Conservation (phyloP, 2,113 vertebrate genomes). For the Marmota monax region DNA sequence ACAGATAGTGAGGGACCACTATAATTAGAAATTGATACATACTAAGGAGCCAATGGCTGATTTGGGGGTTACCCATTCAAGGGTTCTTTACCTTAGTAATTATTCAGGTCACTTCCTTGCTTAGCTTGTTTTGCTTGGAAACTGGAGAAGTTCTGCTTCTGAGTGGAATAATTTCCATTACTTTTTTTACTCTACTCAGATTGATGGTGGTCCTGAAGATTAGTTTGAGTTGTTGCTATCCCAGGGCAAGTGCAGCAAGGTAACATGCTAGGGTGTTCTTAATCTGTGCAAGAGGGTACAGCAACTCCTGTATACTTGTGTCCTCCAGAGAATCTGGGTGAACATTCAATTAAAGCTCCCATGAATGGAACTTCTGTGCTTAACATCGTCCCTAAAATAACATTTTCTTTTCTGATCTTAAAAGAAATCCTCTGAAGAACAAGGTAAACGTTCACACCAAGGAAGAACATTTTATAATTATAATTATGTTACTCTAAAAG, state of each 20-base stretch:
- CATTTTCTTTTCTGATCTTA: conserved; percentile 79
- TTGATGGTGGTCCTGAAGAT: conserved; percentile 53
- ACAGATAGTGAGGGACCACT: neutral
- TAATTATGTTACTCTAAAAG: conserved; percentile 86
- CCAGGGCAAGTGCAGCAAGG: neutral
- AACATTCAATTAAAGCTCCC: conserved; percentile 58
- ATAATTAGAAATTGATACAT: neutral
- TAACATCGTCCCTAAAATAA: conserved; percentile 76
- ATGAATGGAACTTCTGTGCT: conserved; percentile 72
- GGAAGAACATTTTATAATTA: conserved; percentile 87
- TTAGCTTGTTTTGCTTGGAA: neutral
- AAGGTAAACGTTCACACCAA: conserved; percentile 84
- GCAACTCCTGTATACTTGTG: neutral
- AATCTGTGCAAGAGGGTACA: neutral
- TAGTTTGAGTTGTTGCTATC: neutral
- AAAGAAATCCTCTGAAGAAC: conserved; percentile 81
- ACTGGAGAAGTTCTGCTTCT: neutral
- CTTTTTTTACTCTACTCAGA: conserved; percentile 42
- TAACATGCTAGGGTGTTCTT: neutral
- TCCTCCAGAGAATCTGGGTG: conserved; percentile 2
- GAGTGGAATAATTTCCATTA: neutral
- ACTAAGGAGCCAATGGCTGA: neutral
- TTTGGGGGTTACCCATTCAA: neutral
- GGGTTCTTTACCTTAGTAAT: conserved; percentile 21
- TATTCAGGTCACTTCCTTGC: neutral